Evolutionary conservation across 2,888 invertebrate genomes (phyloP).

Genomic region (Caenorhabditis angaria): DNA sequence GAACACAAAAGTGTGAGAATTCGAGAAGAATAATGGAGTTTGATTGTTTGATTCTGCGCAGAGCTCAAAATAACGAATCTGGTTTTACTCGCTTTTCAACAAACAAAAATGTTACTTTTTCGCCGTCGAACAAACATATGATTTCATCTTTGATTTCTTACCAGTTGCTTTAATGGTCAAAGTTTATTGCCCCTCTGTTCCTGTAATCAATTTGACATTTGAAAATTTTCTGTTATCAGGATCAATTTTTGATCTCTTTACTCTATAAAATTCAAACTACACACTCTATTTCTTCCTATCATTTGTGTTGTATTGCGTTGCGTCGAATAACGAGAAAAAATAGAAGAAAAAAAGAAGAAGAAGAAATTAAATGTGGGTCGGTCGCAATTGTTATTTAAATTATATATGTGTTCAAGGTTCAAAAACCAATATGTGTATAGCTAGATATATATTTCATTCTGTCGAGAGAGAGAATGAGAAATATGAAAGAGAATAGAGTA

Average conservation of each 20-base stretch:
- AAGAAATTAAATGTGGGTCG: not conserved
- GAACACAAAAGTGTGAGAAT: not conserved
- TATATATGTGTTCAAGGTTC: not conserved
- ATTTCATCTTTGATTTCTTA: too few species aligned
- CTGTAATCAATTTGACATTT: not conserved
- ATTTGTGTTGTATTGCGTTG: too few species aligned
- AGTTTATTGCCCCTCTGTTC: not conserved
- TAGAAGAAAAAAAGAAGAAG: not conserved
- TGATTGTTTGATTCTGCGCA: not conserved
- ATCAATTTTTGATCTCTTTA: not conserved
- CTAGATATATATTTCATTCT: not conserved
- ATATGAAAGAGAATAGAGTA: conserved; percentile 18
- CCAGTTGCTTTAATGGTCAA: too few species aligned
- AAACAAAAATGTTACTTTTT: not conserved
- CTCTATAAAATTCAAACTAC: not conserved
- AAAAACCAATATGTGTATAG: not conserved
- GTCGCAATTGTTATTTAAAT: conserved; percentile 1
- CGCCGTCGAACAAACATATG: too few species aligned
- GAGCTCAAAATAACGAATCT: not conserved
- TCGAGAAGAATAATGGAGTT: too few species aligned
- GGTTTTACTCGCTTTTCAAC: not conserved
- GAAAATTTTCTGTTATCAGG: not conserved
- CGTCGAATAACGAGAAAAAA: too few species aligned
- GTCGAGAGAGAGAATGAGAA: not conserved
- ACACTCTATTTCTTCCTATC: too few species aligned